These are phyloP conservation scores for Telmatherina bonti DNA, from an alignment of 2,797 vertebrate species.

Conservation along the genomic window DNA sequence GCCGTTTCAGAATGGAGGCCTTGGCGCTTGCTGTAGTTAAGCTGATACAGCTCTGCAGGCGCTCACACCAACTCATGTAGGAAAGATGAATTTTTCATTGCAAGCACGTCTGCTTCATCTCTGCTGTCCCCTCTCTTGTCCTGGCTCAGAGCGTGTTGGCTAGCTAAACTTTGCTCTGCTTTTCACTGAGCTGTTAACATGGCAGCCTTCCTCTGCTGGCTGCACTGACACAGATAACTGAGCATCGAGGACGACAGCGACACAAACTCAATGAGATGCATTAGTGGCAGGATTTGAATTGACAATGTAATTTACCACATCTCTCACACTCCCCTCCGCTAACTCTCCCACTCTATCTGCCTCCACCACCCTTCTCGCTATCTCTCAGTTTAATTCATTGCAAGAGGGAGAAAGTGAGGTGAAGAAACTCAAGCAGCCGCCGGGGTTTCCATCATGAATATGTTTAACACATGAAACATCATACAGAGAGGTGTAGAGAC, in stretches of 20 bases:
- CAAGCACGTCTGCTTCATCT: conserved; percentile 59
- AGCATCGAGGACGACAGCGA: conserved; percentile 80
- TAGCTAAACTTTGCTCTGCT: conserved; percentile 81
- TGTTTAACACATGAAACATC: conserved; percentile 77
- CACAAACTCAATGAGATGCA: conserved; percentile 92
- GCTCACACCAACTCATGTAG: conserved; percentile 40
- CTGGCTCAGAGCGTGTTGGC: conserved; percentile 82
- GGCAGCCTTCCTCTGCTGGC: conserved; percentile 85
- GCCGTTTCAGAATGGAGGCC: conserved; percentile 66
- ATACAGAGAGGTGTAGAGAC: conserved; percentile 29
- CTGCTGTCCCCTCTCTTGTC: conserved; percentile 61
- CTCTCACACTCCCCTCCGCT: conserved; percentile 66
- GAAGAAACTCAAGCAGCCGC: conserved; percentile 59
- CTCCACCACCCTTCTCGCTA: conserved; percentile 66
- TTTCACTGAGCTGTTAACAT: conserved; percentile 86
- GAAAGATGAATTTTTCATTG: conserved; percentile 87
- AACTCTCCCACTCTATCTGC: conserved; percentile 68
- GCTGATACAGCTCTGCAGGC: conserved; percentile 67
- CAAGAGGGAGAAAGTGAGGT: conserved; percentile 73
- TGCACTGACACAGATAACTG: conserved; percentile 91
- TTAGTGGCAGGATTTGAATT: conserved; percentile 91
- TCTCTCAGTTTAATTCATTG: conserved; percentile 89
- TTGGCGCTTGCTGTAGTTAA: conserved; percentile 70
- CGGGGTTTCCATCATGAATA: conserved; percentile 80
- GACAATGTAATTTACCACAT: conserved; percentile 92